phyloP scores from a whole-genome alignment of 2,888 invertebrate genomes.

The Periphyllus acericola region DNA sequence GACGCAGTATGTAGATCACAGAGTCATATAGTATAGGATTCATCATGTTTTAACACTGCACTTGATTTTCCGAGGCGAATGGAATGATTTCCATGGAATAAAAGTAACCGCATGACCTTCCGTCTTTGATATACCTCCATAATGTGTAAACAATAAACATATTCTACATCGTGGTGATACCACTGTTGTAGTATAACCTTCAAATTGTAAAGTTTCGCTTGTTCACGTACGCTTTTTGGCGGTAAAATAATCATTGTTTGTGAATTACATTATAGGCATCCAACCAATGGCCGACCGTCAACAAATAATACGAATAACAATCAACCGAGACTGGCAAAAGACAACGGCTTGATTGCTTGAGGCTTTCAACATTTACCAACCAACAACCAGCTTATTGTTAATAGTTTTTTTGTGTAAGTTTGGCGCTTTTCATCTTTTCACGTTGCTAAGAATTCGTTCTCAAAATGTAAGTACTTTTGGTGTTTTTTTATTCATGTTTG shows the following conservation, averaged over 20 bases:
- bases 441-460: neutral
- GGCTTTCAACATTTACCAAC: neutral
- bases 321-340: too few species aligned
- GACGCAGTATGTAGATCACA: too few species aligned
- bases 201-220: neutral
- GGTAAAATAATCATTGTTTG: conserved; percentile 17
- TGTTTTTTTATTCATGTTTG: too few species aligned
- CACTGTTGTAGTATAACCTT: neutral
- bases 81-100: neutral
- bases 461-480: neutral
- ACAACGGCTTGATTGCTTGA: too few species aligned
- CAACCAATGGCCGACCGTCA: too few species aligned
- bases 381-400: too few species aligned
- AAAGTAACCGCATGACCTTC: neutral
- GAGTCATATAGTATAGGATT: neutral
- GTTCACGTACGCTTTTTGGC: neutral
- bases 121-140: too few species aligned
- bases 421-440: neutral
- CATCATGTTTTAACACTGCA: neutral
- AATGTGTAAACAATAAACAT: too few species aligned
- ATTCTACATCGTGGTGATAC: neutral
- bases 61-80: neutral
- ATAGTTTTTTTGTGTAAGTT: neutral
- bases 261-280: neutral
- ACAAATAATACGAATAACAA: too few species aligned